These are phyloP conservation scores for Melanogrammus aeglefinus DNA, from an alignment of 2,797 vertebrate species.

Conservation along the genomic window DNA sequence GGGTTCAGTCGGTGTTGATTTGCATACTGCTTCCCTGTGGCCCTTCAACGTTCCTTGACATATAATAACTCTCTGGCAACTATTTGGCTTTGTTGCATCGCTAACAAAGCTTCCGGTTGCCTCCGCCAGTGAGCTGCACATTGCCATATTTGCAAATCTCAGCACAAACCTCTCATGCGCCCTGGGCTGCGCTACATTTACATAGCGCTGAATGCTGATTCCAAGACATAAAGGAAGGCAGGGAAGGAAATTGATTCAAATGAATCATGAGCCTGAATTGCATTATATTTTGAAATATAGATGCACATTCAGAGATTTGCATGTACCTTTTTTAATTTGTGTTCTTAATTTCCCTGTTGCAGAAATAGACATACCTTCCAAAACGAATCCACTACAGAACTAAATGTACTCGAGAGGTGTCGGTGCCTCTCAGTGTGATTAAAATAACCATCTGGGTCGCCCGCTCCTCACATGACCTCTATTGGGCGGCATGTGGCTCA, in stretches of 20 bases:
- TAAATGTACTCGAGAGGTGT: not conserved
- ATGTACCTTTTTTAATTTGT: not conserved
- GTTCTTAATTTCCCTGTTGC: not conserved
- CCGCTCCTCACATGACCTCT: not conserved
- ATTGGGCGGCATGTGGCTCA: not conserved
- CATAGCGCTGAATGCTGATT: not conserved
- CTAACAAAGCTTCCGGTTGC: not conserved
- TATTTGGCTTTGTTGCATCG: not conserved
- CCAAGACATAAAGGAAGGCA: not conserved
- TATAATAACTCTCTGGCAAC: not conserved
- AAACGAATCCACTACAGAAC: not conserved
- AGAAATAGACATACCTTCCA: not conserved
- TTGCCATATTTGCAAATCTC: not conserved
- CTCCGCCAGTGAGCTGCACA: not conserved
- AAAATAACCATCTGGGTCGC: not conserved
- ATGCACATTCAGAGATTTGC: not conserved
- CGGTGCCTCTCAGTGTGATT: constrained; percentile 16
- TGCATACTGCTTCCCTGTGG: not conserved
- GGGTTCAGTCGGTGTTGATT: not conserved
- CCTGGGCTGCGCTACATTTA: not conserved
- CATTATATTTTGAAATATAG: not conserved
- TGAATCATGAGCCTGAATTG: not conserved
- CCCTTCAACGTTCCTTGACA: not conserved
- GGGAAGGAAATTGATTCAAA: not conserved
- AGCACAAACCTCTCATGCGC: constrained; percentile 3